Evolutionary conservation across 2,797 vertebrate species (phyloP), one percentile per base, ranked within the genome.

Genomic region (Dromococcyx pavoninus): DNA sequence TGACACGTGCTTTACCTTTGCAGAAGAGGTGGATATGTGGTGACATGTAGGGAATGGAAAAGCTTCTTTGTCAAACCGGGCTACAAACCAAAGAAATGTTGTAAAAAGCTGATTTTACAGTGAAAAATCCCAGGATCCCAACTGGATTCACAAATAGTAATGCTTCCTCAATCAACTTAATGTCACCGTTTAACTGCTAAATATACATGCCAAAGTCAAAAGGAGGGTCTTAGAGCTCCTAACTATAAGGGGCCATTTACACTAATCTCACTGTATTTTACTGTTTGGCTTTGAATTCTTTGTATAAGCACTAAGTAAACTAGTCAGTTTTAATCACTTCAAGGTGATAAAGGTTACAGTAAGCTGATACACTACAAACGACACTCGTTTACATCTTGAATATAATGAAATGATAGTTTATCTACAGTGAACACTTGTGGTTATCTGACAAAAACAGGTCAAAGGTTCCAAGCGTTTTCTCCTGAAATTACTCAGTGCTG

Each of bases 381-480:
- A 80, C 93, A 94, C 91, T 85, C 65, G 71, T 96, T 97, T 96
- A 96, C 97, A 94, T 98, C 96, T 97, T 91, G 74, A 97, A 94
- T 97, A 91, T 96, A 96, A 95, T 94, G 90, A 97, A 96, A 97
- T 97, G 98, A 98, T 98, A 98, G 98, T 98, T 98, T 98, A 99
- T 99, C 98, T 97, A 91, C 96, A 97, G 95, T 93, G 97, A 98
- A 97, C 96, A 97, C 97, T 98, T 98, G 98, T 54, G 94, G 98
- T 98, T 99, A 98, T 98, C 99, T 99, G 98, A 98, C 98, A 98
- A 98, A 98, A 97, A 95, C 92, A 98, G 98, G 98, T 99, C 98
- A 99, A 98, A 98, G 98, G 98, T 98, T 98, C 97, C 96, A 91
- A 86, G 97, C 96, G 65, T 98, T 98, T 98, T 98, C 97, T 97